A percentile compares a stretch with the other conserved stretches of the same genome.
Conservation (phyloP, 2,113 vertebrate genomes). For the Leuciscus idus region DNA sequence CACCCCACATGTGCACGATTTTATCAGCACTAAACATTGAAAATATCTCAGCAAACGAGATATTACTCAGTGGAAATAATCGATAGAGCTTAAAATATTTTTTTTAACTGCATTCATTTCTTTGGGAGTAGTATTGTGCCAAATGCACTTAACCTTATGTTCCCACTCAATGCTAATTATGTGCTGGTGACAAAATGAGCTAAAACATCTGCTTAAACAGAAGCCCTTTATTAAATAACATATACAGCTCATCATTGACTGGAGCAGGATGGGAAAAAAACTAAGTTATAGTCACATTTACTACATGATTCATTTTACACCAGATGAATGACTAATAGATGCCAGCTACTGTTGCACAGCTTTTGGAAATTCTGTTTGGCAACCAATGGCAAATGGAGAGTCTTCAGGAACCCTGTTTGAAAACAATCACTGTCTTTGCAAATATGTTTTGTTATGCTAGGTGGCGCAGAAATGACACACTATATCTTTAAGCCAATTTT, state of each 20-base stretch:
- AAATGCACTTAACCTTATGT: slow-evolving; percentile 5
- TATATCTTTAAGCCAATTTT: background rate
- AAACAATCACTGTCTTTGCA: background rate
- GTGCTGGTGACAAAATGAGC: slow-evolving; percentile 24
- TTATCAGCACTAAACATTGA: too few species aligned
- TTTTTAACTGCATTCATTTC: background rate
- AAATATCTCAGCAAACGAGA: background rate
- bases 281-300: background rate
- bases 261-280: background rate
- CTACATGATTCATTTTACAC: background rate
- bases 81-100: background rate
- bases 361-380: background rate
- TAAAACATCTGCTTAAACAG: slow-evolving; percentile 37
- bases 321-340: background rate
- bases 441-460: background rate
- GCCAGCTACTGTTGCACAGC: background rate
- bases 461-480: background rate
- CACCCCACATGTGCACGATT: too few species aligned
- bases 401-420: background rate
- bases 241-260: background rate
- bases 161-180: background rate
- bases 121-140: background rate
- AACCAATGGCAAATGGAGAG: background rate
- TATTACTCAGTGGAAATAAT: background rate
- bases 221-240: background rate